Evolutionary conservation across 2,888 invertebrate genomes (phyloP), one percentile per base, ranked within the genome.

Genomic region (Lochmaea capreae): DNA sequence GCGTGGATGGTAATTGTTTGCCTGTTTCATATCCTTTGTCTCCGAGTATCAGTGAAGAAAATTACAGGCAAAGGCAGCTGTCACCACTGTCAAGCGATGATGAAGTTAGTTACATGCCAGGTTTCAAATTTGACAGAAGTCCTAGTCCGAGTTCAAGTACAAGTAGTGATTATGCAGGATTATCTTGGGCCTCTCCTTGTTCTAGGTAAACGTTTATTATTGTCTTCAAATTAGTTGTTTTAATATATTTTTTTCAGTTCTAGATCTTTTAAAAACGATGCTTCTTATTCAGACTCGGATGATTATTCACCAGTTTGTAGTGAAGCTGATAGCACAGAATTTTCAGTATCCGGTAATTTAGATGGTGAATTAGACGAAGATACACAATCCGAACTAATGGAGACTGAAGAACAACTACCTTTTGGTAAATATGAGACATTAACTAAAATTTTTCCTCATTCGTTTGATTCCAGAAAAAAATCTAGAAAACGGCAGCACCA

Each of bases 221-320:
- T 39, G 4, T 65, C 3, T 18, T 46, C 5, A 39, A 18, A 3
- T 65, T 18, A 16, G n/a, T 16, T 16, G 16, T 65, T 22, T 22
- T 9, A 16, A 26, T 22, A 5, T 14, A 22, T 72, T 57, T 65
- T 33, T 61, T 70, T 57, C 42, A 73, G 74, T 49, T 74, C 76
- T 22, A 68, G 66, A 22, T 72, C 73, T n/a, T 52, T 65, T 1
- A 59, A 42, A 33, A 57, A 70, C 3, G 67, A 73, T 46, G 63
- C 73, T 3, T 77, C 77, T 63, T 84, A 83, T 72, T 90, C 90
- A 1, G 91, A 91, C 83, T 91, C 91, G 0, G 91, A 91, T 22
- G 89, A 91, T 66, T 91, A 91, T 83, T 93, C 93, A 69, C 93
- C 93, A 0, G 90, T 93, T 26, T 93, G 92, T 81, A 92, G 92